Conservation (phyloP, 2,888 invertebrate genomes). For the Rutpela maculata region DNA sequence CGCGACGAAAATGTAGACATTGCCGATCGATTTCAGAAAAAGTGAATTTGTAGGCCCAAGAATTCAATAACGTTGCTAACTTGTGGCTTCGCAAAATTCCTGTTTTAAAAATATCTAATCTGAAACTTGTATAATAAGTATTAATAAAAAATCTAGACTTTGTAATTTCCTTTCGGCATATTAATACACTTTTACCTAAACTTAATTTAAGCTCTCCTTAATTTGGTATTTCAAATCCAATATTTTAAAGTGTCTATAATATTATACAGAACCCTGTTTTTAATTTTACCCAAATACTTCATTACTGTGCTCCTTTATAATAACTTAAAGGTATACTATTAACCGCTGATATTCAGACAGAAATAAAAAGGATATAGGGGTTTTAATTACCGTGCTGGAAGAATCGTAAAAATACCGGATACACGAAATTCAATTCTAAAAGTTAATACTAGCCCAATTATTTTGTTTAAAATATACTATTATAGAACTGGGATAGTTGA, state of each 20-base stretch:
- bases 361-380: neutral
- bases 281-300: conserved; percentile 13
- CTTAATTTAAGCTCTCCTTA: neutral
- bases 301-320: conserved; percentile 3
- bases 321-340: conserved; percentile 23
- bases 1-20: too few relatives aligned
- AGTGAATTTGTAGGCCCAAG: neutral
- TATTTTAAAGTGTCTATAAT: conserved; percentile 13
- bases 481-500: neutral
- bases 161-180: conserved; percentile 12
- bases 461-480: neutral
- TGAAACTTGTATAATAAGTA: neutral
- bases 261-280: conserved; percentile 6
- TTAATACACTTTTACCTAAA: neutral
- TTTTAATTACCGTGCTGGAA: neutral
- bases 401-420: neutral
- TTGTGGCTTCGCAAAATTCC: neutral
- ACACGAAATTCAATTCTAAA: neutral
- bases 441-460: neutral
- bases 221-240: conserved; percentile 19
- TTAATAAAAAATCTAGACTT: conserved; percentile 14
- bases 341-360: conserved; percentile 9
- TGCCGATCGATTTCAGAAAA: too few relatives aligned
- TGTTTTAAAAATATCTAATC: conserved; percentile 7
- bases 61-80: neutral